A percentile compares a stretch with the other conserved stretches of the same genome.
phyloP scores from a whole-genome alignment of 2,888 invertebrate species.

The Pandemis heparana region DNA sequence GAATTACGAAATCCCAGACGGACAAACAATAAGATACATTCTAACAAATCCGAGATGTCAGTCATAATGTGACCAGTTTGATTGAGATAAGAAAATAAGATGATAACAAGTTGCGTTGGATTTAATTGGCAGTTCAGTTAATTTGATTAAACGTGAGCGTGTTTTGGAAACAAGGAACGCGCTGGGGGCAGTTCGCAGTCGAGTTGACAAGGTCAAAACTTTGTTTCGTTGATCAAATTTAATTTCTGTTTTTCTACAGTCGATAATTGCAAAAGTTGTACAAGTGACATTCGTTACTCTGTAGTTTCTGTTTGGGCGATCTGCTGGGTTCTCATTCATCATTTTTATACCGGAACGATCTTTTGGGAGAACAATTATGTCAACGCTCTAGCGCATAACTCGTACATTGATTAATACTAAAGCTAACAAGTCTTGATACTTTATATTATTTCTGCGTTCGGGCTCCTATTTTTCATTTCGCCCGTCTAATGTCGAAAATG shows the following conservation, averaged over 20 bases:
- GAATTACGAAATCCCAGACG: constrained; percentile 46
- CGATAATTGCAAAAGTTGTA: constrained; percentile 35
- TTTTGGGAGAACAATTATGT: constrained; percentile 41
- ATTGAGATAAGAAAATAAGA: constrained; percentile 42
- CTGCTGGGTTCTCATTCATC: constrained; percentile 31
- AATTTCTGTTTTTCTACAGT: constrained; percentile 11
- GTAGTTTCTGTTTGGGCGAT: constrained; percentile 6
- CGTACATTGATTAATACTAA: constrained; percentile 45
- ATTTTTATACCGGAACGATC: constrained; percentile 29
- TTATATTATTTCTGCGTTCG: constrained; percentile 47
- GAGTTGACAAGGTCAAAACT: constrained; percentile 14
- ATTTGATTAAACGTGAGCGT: constrained; percentile 22
- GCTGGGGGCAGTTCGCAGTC: not conserved
- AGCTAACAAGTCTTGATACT: constrained; percentile 48
- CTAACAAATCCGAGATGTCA: constrained; percentile 51
- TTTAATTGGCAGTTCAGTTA: constrained; percentile 32
- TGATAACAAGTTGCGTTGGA: constrained; percentile 37
- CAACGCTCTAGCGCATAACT: constrained; percentile 24
- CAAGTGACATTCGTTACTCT: constrained; percentile 9
- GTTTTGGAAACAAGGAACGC: constrained; percentile 6
- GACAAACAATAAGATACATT: constrained; percentile 45
- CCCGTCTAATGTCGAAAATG: constrained; percentile 61
- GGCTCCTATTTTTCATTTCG: constrained; percentile 44
- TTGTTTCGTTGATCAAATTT: constrained; percentile 18
- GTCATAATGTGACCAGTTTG: constrained; percentile 49